Evolutionary conservation across 1,140 invertebrate genomes (phyloP).

Genomic region (Magallana gigas): DNA sequence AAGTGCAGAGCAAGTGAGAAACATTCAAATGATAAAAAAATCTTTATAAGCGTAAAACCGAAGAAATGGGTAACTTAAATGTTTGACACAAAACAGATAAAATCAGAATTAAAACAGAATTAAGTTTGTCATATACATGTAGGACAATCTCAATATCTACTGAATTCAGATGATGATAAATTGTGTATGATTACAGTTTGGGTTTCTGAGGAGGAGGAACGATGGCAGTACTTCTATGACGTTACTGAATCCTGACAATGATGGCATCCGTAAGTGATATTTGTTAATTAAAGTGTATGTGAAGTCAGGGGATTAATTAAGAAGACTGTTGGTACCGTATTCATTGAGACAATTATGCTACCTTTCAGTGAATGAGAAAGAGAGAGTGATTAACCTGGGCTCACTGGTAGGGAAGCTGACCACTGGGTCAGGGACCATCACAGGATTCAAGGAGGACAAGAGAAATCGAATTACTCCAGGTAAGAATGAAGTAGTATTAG

Average conservation of each 20-base stretch:
- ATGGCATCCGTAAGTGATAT: conserved; percentile 79
- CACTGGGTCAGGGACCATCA: conserved; percentile 86
- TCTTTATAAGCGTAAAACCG: no score
- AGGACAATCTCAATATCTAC: no score
- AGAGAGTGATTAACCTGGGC: conserved; percentile 89
- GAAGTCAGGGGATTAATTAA: no score
- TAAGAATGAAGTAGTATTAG: conserved; percentile 60
- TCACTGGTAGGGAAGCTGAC: conserved; percentile 89
- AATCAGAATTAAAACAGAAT: no score
- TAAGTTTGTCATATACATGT: no score
- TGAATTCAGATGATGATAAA: no score
- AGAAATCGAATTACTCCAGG: conserved; percentile 91
- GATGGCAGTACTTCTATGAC: conserved; percentile 94
- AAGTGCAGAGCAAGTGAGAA: no score
- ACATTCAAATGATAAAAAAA: no score
- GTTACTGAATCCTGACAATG: conserved; percentile 88
- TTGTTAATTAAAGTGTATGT: no score
- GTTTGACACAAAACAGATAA: no score
- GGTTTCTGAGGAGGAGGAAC: conserved; percentile 88
- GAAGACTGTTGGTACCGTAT: not conserved
- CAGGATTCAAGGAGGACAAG: conserved; percentile 91
- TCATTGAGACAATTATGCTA: not conserved
- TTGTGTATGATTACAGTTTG: conserved; percentile 82
- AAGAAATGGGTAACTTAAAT: no score
- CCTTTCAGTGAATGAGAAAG: conserved; percentile 74